These are phyloP conservation scores for Daktulosphaira vitifoliae DNA, from an alignment of 1,140 invertebrate genomes.

Conservation along the genomic window DNA sequence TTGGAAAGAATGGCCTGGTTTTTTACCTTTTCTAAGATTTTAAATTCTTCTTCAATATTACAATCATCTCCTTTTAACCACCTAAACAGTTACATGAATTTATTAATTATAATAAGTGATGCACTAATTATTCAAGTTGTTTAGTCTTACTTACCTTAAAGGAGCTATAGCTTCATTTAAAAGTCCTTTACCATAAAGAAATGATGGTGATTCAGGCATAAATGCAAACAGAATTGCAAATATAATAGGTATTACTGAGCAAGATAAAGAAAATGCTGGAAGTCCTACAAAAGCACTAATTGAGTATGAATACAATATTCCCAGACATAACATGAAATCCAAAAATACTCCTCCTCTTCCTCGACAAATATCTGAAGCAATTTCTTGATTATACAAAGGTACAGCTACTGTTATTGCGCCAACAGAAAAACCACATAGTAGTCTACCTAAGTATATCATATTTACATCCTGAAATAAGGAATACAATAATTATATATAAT, in stretches of 20 bases:
- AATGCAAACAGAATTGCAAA: constrained; percentile 46
- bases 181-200: constrained; percentile 37
- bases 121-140: too few relatives aligned
- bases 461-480: constrained; percentile 34
- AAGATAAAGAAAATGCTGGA: constrained; percentile 44
- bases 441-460: constrained; percentile 50
- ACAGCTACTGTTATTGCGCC: constrained; percentile 56
- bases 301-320: constrained; percentile 50
- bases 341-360: constrained; percentile 52
- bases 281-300: constrained; percentile 46
- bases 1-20: too few relatives aligned
- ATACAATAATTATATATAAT: too few relatives aligned
- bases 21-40: too few relatives aligned
- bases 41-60: too few relatives aligned
- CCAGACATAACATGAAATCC: constrained; percentile 51
- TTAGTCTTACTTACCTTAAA: constrained; percentile 42
- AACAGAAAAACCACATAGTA: constrained; percentile 54
- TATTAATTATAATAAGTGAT: too few relatives aligned
- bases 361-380: constrained; percentile 47
- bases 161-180: constrained; percentile 37
- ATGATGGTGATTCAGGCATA: constrained; percentile 46
- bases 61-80: too few relatives aligned
- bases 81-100: too few relatives aligned
- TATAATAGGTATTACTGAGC: constrained; percentile 44
- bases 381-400: constrained; percentile 47